phyloP scores from a whole-genome alignment of 2,113 vertebrate species.

The Charadrius vociferus region DNA sequence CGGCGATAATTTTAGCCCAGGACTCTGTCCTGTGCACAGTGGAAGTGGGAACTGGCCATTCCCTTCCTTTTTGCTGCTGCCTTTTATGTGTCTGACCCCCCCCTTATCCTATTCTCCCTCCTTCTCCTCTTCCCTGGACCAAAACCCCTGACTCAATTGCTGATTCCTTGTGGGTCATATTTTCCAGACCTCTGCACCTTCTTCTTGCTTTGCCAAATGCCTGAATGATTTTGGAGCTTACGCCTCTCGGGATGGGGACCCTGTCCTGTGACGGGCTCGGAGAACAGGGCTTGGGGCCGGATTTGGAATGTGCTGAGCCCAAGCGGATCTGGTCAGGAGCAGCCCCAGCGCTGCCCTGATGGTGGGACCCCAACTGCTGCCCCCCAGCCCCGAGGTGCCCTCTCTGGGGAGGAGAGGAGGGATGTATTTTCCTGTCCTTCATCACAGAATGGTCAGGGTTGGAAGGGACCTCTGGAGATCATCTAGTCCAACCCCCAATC shows the following conservation, averaged over 20 bases:
- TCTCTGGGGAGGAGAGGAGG: background rate
- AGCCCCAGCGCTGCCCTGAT: background rate
- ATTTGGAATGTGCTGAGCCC: rapidly evolving
- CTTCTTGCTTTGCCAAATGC: background rate
- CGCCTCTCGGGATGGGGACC: background rate
- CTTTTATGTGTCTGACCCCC: background rate
- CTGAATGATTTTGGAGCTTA: background rate
- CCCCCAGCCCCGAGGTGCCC: too few species aligned
- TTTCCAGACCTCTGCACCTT: background rate
- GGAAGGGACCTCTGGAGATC: too few species aligned
- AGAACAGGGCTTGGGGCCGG: background rate
- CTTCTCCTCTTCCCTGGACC: background rate
- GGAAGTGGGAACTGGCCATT: background rate
- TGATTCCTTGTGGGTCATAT: rapidly evolving
- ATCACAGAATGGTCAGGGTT: too few species aligned
- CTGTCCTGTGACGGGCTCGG: rapidly evolving
- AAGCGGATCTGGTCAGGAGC: background rate
- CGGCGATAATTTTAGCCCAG: background rate
- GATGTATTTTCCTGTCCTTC: background rate
- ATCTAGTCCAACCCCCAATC: too few species aligned
- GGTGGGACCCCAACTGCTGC: background rate
- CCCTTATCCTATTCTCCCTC: background rate
- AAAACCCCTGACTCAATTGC: rapidly evolving
- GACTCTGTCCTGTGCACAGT: background rate
- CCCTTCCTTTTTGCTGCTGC: background rate